Evolutionary conservation across 2,113 vertebrate genomes (phyloP).

Genomic region (Isurus oxyrinchus): DNA sequence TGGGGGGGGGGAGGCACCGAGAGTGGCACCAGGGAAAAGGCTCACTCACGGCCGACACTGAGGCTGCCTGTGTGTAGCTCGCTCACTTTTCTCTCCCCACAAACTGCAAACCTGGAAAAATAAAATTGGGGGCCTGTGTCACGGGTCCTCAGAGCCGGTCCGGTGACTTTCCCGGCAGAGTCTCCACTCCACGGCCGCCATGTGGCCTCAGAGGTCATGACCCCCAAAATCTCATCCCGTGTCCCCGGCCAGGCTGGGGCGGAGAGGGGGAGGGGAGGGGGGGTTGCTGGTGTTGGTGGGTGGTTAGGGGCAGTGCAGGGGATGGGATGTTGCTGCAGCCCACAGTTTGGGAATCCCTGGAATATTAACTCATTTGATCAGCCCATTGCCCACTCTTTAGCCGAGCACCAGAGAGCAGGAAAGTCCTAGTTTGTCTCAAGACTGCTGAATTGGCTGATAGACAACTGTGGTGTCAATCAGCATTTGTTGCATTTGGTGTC

Average conservation of each 20-base stretch:
- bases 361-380: neutral
- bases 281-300: too few species aligned
- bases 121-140: too few species aligned
- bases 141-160: neutral
- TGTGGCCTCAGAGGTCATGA: neutral
- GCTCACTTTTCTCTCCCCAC: neutral
- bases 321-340: too few species aligned
- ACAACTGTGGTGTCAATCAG: neutral
- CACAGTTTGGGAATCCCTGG: neutral
- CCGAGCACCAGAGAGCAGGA: neutral
- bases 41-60: neutral
- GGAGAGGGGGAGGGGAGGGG: too few species aligned
- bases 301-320: too few species aligned
- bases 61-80: neutral
- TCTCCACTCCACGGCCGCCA: neutral
- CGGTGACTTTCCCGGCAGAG: neutral
- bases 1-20: neutral
- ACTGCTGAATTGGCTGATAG: neutral
- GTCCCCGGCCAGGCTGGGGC: too few species aligned
- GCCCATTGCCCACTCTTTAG: neutral
- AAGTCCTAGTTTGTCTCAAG: neutral
- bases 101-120: too few species aligned
- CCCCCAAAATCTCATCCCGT: neutral
- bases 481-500: neutral
- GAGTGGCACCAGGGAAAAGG: neutral